Evolutionary conservation across 2,113 vertebrate genomes (phyloP), one percentile per base, ranked within the genome.

Genomic region (Carassius gibelio): DNA sequence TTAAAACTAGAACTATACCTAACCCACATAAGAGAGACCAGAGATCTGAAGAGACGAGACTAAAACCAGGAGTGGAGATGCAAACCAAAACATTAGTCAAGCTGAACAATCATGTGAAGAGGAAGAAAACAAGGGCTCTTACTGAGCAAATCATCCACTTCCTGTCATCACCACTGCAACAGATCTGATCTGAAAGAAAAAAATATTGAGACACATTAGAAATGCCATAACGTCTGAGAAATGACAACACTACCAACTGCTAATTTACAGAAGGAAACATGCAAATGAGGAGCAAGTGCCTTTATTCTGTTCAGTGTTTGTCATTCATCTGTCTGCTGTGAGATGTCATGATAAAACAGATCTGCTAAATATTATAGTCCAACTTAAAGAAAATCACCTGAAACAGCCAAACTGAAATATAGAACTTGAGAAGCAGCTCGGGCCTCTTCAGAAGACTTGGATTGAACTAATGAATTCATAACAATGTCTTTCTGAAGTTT

Each of bases 41-140:
- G 45, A 48, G 8, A 10, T 45, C 42, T 10, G 8, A 42, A 42
- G 38, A 42, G 42, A 42, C 42, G 42, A 42, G 42, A 45, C 42
- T 9, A 45, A 10, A 45, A 45, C 14, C 61, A 64, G 11, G 62
- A 66, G 26, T 66, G 30, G 15, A 68, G 50, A 48, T 48, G 10
- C 45, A 48, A 48, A 48, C 45, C 50, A 52, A 14, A 52, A 52
- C 50, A 52, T 52, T 52, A 15, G 13, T 52, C 50, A 4, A 26
- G 13, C 45, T 68, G 80, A 34, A 55, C 48, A 23, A 45, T 45
- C 61, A 62, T 61, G 76, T 77, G 59, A 21, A 52, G 14, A 62
- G 85, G 23, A 38, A 59, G 48, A 69, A 14, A 50, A 69, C 52
- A 83, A 71, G 85, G 21, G 36, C 48, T 66, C 85, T 72, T 71